Evolutionary conservation across 2,113 vertebrate genomes (phyloP).

Genomic region (Ochotona princeps): DNA sequence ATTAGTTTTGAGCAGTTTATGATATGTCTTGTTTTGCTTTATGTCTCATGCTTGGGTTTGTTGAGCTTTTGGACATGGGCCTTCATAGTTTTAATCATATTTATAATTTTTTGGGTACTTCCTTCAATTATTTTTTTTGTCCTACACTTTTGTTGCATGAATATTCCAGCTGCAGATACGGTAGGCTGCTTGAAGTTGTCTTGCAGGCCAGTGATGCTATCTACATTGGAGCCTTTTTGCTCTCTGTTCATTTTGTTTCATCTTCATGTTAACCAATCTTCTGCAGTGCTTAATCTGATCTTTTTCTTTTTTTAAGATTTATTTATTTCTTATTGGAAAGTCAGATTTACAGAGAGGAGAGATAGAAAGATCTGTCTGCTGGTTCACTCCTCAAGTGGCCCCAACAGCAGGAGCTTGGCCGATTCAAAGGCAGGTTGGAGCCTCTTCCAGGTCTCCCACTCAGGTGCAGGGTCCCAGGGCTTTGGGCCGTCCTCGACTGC

Average conservation of each 20-base stretch:
- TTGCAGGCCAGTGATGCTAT: not conserved
- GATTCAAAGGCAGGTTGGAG: too few relatives aligned
- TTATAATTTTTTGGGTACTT: slow-evolving; percentile 46
- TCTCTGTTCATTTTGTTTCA: not conserved
- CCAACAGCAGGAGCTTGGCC: too few relatives aligned
- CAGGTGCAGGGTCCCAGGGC: too few relatives aligned
- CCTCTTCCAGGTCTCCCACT: too few relatives aligned
- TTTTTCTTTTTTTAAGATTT: too few relatives aligned
- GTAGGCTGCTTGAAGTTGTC: slow-evolving; percentile 13
- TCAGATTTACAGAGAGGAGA: too few relatives aligned
- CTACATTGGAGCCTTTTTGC: not conserved
- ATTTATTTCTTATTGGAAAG: too few relatives aligned
- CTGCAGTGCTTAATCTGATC: not conserved
- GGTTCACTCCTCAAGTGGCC: too few relatives aligned
- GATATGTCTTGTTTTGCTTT: slow-evolving; percentile 3
- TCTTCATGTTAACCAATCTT: slow-evolving; percentile 23
- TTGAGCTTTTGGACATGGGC: not conserved
- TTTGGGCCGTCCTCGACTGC: too few relatives aligned
- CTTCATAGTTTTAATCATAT: slow-evolving; percentile 42
- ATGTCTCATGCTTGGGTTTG: not conserved
- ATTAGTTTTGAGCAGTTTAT: slow-evolving; percentile 32
- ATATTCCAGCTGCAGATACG: not conserved
- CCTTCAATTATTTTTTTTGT: not conserved
- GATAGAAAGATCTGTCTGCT: too few relatives aligned
- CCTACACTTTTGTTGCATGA: not conserved